Evolutionary conservation across 2,113 vertebrate species (phyloP).

Genomic region (Cervus canadensis): DNA sequence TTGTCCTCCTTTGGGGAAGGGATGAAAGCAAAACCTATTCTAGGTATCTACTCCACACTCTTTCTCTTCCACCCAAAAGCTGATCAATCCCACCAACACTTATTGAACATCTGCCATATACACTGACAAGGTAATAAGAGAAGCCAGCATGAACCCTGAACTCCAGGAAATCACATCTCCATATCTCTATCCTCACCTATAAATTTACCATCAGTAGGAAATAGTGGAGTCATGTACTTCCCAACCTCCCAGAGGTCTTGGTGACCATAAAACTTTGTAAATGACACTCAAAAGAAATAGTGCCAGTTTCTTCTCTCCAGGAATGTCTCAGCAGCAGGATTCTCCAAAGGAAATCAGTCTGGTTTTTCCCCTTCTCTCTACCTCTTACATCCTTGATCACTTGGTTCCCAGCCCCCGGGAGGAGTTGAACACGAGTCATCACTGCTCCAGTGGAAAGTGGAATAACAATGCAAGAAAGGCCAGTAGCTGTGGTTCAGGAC

Average conservation of each 20-base stretch:
- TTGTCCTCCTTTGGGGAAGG: not conserved
- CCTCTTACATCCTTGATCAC: not conserved
- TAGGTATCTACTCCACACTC: not conserved
- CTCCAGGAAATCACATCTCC: not conserved
- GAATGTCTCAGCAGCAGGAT: not conserved
- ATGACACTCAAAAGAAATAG: not conserved
- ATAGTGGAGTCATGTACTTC: too few relatives aligned
- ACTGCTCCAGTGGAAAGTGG: not conserved
- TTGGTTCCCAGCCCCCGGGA: not conserved
- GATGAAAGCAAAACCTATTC: not conserved
- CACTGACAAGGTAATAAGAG: not conserved
- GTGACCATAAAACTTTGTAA: not conserved
- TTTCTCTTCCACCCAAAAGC: not conserved
- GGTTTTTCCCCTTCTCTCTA: not conserved
- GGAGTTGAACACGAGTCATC: not conserved
- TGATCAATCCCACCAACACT: not conserved
- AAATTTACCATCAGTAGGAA: not conserved
- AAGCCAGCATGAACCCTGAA: not conserved
- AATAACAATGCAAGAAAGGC: not conserved
- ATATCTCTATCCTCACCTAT: not conserved
- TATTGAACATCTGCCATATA: not conserved
- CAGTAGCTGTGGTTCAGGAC: constrained; percentile 27
- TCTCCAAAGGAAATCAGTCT: not conserved
- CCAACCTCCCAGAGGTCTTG: not conserved
- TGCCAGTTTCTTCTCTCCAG: not conserved